Evolutionary conservation across 2,888 invertebrate genomes (phyloP).

Genomic region (Poecilobothrus nobilitatus): DNA sequence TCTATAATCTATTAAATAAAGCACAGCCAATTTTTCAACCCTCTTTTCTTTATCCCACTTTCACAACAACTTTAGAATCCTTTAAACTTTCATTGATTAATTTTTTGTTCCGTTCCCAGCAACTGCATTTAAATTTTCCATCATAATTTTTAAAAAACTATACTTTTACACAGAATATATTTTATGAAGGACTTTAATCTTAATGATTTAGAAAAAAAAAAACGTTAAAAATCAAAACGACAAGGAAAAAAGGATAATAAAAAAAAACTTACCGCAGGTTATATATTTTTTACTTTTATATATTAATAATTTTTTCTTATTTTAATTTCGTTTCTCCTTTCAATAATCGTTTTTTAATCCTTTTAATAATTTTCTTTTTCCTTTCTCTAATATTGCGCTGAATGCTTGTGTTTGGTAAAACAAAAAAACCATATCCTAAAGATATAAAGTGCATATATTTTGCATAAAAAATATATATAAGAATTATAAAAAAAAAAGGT

Average conservation of each 20-base stretch:
- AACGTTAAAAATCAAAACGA: neutral
- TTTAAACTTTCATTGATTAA: no score
- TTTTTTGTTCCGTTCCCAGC: no score
- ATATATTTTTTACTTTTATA: neutral
- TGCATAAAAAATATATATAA: neutral
- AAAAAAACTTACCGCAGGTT: neutral
- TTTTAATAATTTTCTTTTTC: neutral
- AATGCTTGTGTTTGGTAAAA: neutral
- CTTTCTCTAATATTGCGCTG: neutral
- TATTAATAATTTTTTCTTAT: neutral
- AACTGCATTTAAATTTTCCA: no score
- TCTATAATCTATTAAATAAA: no score
- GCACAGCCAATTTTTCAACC: no score
- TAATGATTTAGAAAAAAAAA: neutral
- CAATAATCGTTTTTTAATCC: neutral
- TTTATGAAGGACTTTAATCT: neutral
- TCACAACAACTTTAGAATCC: no score
- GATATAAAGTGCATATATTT: neutral
- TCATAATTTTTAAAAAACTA: no score
- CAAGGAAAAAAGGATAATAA: no score
- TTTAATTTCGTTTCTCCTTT: neutral
- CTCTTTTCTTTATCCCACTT: no score
- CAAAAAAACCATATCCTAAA: neutral
- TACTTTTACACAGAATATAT: no score
- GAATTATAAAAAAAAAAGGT: neutral